Conservation (phyloP, 2,797 vertebrate species). For the Babyrousa celebensis region DNA sequence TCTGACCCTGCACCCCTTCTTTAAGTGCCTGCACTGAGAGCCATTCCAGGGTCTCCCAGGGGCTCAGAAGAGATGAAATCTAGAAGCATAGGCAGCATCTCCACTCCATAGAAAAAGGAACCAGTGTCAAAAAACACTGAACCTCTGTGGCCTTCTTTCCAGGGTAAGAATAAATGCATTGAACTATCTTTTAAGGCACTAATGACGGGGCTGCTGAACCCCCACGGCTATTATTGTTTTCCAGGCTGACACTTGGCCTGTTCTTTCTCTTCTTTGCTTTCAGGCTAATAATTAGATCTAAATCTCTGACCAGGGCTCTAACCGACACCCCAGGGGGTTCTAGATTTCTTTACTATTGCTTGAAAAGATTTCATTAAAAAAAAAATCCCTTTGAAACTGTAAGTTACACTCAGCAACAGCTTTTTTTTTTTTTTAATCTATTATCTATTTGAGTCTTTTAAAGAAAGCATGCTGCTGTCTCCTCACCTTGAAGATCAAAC, state of each 20-base stretch:
- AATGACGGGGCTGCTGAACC: conserved; percentile 55
- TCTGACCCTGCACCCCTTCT: not conserved
- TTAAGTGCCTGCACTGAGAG: not conserved
- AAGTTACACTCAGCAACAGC: conserved; percentile 69
- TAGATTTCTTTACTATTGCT: conserved; percentile 80
- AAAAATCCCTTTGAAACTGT: conserved; percentile 76
- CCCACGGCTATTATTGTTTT: conserved; percentile 72
- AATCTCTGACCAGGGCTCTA: conserved; percentile 79
- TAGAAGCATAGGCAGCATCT: not conserved
- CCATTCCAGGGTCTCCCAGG: fast-evolving
- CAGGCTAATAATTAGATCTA: conserved; percentile 85
- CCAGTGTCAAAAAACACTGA: conserved; percentile 1
- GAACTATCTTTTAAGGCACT: conserved; percentile 54
- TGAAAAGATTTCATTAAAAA: conserved; percentile 80
- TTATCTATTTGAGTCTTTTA: conserved; percentile 72
- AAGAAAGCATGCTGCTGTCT: conserved; percentile 59
- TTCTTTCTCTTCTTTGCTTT: conserved; percentile 74
- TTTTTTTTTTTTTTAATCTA: conserved; percentile 37
- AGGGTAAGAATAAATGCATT: conserved; percentile 14
- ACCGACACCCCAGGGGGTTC: conserved; percentile 67
- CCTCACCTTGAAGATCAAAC: conserved; percentile 53
- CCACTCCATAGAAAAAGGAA: not conserved
- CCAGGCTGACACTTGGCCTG: conserved; percentile 7
- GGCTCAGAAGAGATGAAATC: not conserved
- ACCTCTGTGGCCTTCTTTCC: conserved; percentile 23